Base-by-base conservation (phyloP, 2,797 vertebrate genomes). In the Mallotus villosus region DNA sequence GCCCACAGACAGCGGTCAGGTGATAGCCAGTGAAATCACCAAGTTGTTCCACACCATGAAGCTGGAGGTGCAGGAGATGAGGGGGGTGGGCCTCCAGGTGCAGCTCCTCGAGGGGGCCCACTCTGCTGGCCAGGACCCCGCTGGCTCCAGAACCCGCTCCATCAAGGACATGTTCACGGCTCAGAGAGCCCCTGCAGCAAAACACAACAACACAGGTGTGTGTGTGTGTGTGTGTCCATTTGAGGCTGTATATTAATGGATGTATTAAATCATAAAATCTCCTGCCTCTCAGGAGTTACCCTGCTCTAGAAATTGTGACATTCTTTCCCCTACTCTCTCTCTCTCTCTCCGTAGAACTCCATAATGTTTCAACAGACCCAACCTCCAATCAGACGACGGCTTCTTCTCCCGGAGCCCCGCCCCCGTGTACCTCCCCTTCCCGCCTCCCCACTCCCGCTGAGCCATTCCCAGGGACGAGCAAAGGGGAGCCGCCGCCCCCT, bases 11-110 rank as follows among this genome's bases (percentile, higher is more conserved):
- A 95, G 87, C 1, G 95, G 94, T 69, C 93, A 94, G 89, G 80
- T 96, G 62, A 98, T 99, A 67, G 94, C 95, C 27, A 87, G 94
- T 21, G 95, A 97, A 55, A 92, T 92, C 78, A 89, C 98, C 70
- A 97, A 95, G 83, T 93, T 99, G 90, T 96, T 98, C 84, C 95
- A 95, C 16, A 87, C 92, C 77, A 96, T 99, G 97, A 97, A 96
- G 77, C 61, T 99, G 77, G 94, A 94, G 75, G 96, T 96, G 78
- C 90, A 92, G 0, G 97, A 99, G 81, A 92, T 99, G 91, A 93
- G 98, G 89, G 98, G 98, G 78, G 91, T 99, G 73, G 98, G 98
- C 76, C 95, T 99, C 86, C 96, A 97, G 74, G 93, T 99, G 68
- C 96, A 98, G 70, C 94, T 96, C 61, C 90, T 99, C 69, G 92